These are phyloP conservation scores for Athrips mouffetella DNA, from an alignment of 2,888 invertebrate genomes.

Conservation along the genomic window DNA sequence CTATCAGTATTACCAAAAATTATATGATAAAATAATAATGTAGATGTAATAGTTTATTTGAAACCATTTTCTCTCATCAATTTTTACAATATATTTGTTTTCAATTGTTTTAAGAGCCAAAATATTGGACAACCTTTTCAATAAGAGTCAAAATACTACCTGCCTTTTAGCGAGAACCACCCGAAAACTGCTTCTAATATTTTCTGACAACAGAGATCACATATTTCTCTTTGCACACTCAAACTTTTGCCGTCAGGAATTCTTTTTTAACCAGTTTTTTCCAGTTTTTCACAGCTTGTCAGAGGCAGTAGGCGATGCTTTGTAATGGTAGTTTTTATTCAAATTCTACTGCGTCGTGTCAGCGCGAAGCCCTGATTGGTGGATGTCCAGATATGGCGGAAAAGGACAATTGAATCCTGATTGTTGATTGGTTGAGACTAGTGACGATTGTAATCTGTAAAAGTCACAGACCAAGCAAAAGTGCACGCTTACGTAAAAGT, in stretches of 20 bases:
- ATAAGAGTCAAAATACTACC: neutral
- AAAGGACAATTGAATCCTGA: neutral
- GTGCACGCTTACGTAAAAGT: too few relatives aligned
- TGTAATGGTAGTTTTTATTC: neutral
- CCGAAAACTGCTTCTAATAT: neutral
- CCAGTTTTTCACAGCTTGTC: neutral
- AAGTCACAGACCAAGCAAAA: too few relatives aligned
- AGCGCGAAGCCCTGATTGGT: constrained; percentile 1
- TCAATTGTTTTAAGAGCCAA: too few relatives aligned
- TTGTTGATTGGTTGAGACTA: constrained; percentile 3
- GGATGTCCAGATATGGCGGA: neutral
- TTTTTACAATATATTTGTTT: too few relatives aligned
- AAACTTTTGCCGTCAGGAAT: neutral
- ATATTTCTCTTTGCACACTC: neutral
- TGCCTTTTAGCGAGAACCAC: neutral
- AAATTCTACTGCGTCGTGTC: neutral
- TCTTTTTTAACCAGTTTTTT: too few relatives aligned
- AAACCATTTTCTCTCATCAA: too few relatives aligned
- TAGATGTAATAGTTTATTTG: too few relatives aligned
- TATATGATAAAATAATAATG: too few relatives aligned
- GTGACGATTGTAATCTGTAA: too few relatives aligned
- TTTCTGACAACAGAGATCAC: neutral
- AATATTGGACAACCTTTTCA: neutral
- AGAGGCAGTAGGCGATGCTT: neutral
- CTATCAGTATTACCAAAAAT: too few relatives aligned